Evolutionary conservation across 2,113 vertebrate genomes (phyloP), one percentile per base, ranked within the genome.

Genomic region (Alosa alosa): DNA sequence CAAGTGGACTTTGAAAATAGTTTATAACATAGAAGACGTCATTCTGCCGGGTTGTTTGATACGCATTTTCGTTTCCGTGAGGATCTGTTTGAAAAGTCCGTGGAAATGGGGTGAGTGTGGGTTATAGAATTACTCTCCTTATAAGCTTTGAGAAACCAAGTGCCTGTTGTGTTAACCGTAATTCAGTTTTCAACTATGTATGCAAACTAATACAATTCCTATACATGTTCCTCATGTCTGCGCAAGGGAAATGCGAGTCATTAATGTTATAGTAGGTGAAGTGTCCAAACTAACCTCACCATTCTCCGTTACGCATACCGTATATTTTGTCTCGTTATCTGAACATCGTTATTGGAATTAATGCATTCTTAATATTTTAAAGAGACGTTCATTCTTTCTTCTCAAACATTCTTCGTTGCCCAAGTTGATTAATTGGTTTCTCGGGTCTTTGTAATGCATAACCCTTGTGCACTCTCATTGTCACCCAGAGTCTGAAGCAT

Each of bases 71-170:
- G 17, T 75, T 75, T 41, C 72, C 9, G 64, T 68, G 86, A 88
- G 90, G 86, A 85, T 86, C 87, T 91, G 84, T 82, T 89, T 86
- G 89, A 90, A 68, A 91, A 90, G 90, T 92, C 91, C 87, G 91
- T 93, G 91, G 94, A 92, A 89, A 95, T 96, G 92, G 93, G 94
- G 88, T 94, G 93, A 94, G 94, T 95, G 92, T 39, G 72, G 72
- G 25, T 75, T 75, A 75, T 7, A 39, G 31, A 39, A 41, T 78
- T 78, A 36, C 10, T 78, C 36, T 31, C 31, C 25, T 78, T 75
- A 75, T 75, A 75, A 75, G 68, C 68, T 31, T 60, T 72, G 31
- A 78, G 25, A 78, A n/a, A 72, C 13, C 72, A 39, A 78, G 11
- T 36, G 31, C 72, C 72, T 39, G 72, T 39, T 31, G 72, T 78